A percentile compares a stretch with the other conserved stretches of the same genome.
Conservation (phyloP, 2,113 vertebrate genomes). For the Cisticola juncidis region DNA sequence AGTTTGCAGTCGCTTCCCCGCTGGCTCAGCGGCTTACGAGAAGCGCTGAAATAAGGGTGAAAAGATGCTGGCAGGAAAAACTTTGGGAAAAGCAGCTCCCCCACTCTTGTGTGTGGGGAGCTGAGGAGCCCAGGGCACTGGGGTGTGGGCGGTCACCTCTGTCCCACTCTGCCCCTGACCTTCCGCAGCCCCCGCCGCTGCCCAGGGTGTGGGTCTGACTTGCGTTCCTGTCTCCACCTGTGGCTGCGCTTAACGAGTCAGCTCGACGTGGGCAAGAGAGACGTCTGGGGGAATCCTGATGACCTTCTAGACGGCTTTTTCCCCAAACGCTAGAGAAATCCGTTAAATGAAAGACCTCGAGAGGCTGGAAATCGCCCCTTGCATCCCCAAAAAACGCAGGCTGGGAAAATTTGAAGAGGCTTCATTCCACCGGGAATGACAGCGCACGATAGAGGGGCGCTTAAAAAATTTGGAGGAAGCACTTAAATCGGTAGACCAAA, state of each 20-base stretch:
- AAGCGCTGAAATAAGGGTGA: background rate
- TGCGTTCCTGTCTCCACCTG: background rate
- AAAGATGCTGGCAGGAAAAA: background rate
- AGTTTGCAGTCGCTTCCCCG: background rate
- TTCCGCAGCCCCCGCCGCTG: background rate
- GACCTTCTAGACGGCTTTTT: background rate
- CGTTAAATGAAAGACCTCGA: background rate
- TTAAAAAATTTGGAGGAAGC: background rate
- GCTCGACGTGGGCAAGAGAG: background rate
- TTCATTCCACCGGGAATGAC: background rate
- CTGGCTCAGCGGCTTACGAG: background rate
- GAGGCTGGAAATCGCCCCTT: background rate
- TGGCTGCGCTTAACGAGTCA: background rate
- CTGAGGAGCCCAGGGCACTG: background rate
- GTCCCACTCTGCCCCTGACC: background rate
- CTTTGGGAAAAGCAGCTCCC: background rate
- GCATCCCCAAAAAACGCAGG: background rate
- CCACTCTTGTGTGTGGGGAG: background rate
- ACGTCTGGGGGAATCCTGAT: background rate
- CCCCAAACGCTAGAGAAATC: background rate
- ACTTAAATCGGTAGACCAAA: background rate
- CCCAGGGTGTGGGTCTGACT: fast-evolving
- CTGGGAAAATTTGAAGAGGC: background rate
- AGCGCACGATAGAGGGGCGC: fast-evolving
- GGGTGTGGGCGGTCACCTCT: background rate